A percentile compares a stretch with the other conserved stretches of the same genome.
phyloP scores from a whole-genome alignment of 2,113 vertebrate genomes.

The Pseudolaguvia tuberculata region DNA sequence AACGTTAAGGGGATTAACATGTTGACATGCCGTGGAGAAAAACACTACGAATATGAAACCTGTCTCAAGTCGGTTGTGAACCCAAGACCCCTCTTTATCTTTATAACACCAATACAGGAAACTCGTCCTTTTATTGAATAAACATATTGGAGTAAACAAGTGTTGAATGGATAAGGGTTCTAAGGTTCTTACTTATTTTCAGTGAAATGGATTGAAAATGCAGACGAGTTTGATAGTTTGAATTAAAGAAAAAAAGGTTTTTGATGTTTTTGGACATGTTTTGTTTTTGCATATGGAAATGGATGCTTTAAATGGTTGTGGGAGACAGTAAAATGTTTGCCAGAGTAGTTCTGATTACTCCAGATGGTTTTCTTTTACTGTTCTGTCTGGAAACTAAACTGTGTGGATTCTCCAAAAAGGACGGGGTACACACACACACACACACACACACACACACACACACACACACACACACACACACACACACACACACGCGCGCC shows the following conservation, averaged over 20 bases:
- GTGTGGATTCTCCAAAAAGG: constrained; percentile 46
- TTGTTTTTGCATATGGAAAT: constrained; percentile 44
- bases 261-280: constrained; percentile 42
- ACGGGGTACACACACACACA: constrained; percentile 24
- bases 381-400: constrained; percentile 50
- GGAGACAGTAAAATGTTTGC: constrained; percentile 47
- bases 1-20: constrained; percentile 50
- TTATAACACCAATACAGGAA: constrained; percentile 11
- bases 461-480: too few species aligned
- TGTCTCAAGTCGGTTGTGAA: constrained; percentile 40
- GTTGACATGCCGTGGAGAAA: constrained; percentile 41
- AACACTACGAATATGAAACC: constrained; percentile 45
- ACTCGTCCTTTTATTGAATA: constrained; percentile 31
- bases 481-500: constrained; percentile 13
- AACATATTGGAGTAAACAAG: constrained; percentile 32
- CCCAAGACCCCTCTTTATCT: constrained; percentile 22
- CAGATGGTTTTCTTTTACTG: constrained; percentile 50
- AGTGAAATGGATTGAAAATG: constrained; percentile 36
- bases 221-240: constrained; percentile 37
- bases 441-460: constrained; percentile 6
- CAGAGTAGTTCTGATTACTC: constrained; percentile 50
- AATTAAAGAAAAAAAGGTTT: constrained; percentile 13
- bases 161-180: constrained; percentile 25
- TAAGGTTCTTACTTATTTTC: constrained; percentile 26
- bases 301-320: constrained; percentile 46